Base-by-base conservation (phyloP, 1,140 invertebrate genomes). In the Frieseomelitta varia region DNA sequence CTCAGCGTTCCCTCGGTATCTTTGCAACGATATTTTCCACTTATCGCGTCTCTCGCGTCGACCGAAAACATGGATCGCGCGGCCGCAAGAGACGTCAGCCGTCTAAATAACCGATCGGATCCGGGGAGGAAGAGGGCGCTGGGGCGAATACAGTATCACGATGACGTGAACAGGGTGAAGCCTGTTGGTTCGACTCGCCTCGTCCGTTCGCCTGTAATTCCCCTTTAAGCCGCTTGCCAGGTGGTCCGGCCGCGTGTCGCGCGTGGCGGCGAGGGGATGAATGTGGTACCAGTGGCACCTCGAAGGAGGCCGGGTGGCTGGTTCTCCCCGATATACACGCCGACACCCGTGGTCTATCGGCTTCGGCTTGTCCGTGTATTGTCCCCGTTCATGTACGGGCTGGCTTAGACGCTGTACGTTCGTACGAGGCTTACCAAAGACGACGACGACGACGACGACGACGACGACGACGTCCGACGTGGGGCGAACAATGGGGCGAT, bases 401-500 rank as follows among this genome's bases (percentile, higher is more conserved):
- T 65, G 71, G 86, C 78, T 88, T 85, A 85, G 56, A n/a, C 55
- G 34, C 65, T 61, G 74, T 84, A 74, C 55, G 67, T 47, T 78
- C 76, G 83, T 79, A 73, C 71, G 76, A 88, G 87, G 88, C 87
- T 89, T 79, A 88, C 55, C 73, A 65, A 86, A 88, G 87, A 86
- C 84, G 85, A 73, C 77, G 53, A 51, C 63, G 47, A 53, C 30
- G 58, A 82, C 87, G 67, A 84, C 85, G 74, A 87, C 75, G 55
- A 74, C 74, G 58, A 56, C 24, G 19, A 69, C 61, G 56, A 65
- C 87, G 75, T 51, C 77, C 77, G 65, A 84, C 80, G 76, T 78
- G 68, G 72, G 68, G 72, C 87, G 91, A 91, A 91, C 90, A 91
- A 92, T 92, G 74, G 90, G 72, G 79, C 91, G 89, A 92, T 91